Conservation (phyloP, 2,888 invertebrate species). For the Ennomos fuscantarius region DNA sequence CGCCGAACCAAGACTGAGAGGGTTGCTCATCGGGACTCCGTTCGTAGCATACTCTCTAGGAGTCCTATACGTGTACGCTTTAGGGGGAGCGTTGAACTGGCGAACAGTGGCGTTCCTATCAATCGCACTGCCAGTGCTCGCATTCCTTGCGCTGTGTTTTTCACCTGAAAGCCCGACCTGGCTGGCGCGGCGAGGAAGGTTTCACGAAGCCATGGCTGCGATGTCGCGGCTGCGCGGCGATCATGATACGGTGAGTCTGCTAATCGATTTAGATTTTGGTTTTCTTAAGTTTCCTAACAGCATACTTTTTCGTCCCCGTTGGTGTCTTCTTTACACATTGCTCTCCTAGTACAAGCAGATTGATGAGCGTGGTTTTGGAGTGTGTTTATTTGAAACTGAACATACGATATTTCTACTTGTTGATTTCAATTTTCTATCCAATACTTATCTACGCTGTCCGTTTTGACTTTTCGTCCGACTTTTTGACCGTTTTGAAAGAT, state of each 20-base stretch:
- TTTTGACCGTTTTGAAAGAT: too few relatives aligned
- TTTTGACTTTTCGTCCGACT: too few relatives aligned
- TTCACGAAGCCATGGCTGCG: constrained; percentile 83
- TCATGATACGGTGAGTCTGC: constrained; percentile 77
- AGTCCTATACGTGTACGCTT: constrained; percentile 89
- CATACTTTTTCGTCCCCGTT: too few relatives aligned
- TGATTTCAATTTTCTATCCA: too few relatives aligned
- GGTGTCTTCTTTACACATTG: too few relatives aligned
- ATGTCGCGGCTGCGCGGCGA: constrained; percentile 86
- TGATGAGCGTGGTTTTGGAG: too few relatives aligned
- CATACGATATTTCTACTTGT: too few relatives aligned
- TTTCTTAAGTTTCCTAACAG: too few relatives aligned
- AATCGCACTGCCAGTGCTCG: constrained; percentile 85
- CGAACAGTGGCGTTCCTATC: constrained; percentile 88
- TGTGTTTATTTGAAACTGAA: too few relatives aligned
- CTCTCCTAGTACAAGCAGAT: too few relatives aligned
- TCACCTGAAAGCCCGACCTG: constrained; percentile 92
- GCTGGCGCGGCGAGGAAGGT: constrained; percentile 87
- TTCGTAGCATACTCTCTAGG: constrained; percentile 91
- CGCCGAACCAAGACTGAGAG: constrained; percentile 89
- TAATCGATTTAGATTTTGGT: too few relatives aligned
- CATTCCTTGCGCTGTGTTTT: constrained; percentile 86
- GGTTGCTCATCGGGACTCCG: constrained; percentile 88
- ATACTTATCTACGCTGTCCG: too few relatives aligned
- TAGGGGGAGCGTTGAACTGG: constrained; percentile 90